Evolutionary conservation across 2,797 vertebrate genomes (phyloP).

Genomic region (Phrynocephalus guinanensis): DNA sequence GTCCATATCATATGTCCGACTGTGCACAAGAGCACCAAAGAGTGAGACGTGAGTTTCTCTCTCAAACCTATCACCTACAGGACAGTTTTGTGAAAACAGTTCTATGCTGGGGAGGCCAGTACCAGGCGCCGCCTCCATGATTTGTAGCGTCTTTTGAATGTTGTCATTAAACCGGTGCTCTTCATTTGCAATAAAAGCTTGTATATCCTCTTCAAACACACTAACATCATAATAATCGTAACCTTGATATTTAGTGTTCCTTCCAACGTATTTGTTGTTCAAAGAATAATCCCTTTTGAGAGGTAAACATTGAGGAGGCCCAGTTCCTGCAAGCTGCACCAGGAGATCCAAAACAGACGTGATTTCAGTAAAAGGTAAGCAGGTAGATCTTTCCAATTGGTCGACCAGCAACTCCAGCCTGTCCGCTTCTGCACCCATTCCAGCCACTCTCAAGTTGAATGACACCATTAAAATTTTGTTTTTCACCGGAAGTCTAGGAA

Average conservation of each 20-base stretch:
- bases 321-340: slow-evolving; percentile 89
- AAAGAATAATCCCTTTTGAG: slow-evolving; percentile 79
- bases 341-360: slow-evolving; percentile 88
- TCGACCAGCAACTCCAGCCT: slow-evolving; percentile 88
- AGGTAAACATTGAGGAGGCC: slow-evolving; percentile 80
- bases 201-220: slow-evolving; percentile 75
- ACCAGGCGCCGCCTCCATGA: slow-evolving; percentile 90
- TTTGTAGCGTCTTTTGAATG: slow-evolving; percentile 80
- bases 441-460: slow-evolving; percentile 90
- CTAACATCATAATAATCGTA: slow-evolving; percentile 79
- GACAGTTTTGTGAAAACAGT: slow-evolving; percentile 77
- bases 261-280: slow-evolving; percentile 75
- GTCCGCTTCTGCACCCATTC: slow-evolving; percentile 87
- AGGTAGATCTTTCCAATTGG: slow-evolving; percentile 74
- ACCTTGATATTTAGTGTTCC: slow-evolving; percentile 75
- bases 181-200: slow-evolving; percentile 66
- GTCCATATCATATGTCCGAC: slow-evolving; percentile 90
- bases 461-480: slow-evolving; percentile 95
- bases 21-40: slow-evolving; percentile 94
- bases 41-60: slow-evolving; percentile 89
- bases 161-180: slow-evolving; percentile 70
- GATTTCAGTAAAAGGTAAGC: slow-evolving; percentile 77
- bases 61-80: slow-evolving; percentile 86
- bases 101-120: slow-evolving; percentile 81
- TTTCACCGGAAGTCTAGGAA: slow-evolving; percentile 82